Evolutionary conservation across 2,113 vertebrate species (phyloP), one percentile per base, ranked within the genome.

Genomic region (Pteronura brasiliensis): DNA sequence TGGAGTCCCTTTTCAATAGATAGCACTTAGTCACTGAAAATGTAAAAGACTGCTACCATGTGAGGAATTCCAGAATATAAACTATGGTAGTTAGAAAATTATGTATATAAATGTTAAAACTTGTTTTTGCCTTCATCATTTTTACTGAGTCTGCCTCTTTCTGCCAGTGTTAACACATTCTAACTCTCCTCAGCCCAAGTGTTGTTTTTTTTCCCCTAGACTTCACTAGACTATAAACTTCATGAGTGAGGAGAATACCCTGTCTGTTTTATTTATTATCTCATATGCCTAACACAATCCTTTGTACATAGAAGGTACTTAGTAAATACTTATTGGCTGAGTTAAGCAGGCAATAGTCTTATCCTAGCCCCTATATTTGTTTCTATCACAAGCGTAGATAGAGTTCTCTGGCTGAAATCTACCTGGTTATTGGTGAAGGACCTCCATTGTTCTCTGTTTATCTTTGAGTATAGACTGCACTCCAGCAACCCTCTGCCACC

Each of bases 31-130:
- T 92, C 71, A 88, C 14, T 94, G 71, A 91, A 94, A 93, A 86
- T 72, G 47, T 93, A 59, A 93, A 29, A 89, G 55, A 93, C 7
- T 91, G 49, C n/a, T 90, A 89, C 44, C 76, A 1, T 80, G 9
- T 77, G 36, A 94, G 9, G 34, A 95, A 90, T 90, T 91, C 91
- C 77, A 74, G 47, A 95, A 94, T 88, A 83, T 82, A 82, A 89
- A 86, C 29, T 80, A 71, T 85, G 13, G 34, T 49, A 59, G 15
- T 90, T 95, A 83, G 49, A 96, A 97, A 97, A 92, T 55, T 72
- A 57, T 36, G 76, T 77, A 57, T 81, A 76, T 27, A 71, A 69
- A 42, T 91, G 44, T 95, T 88, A 90, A 47, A 97, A 86, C 49
- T 25, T 90, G 0, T 61, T 93, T 31, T 97, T 88, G 7, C 67